phyloP scores from a whole-genome alignment of 2,888 invertebrate species.

The Tolmerus cingulatus region DNA sequence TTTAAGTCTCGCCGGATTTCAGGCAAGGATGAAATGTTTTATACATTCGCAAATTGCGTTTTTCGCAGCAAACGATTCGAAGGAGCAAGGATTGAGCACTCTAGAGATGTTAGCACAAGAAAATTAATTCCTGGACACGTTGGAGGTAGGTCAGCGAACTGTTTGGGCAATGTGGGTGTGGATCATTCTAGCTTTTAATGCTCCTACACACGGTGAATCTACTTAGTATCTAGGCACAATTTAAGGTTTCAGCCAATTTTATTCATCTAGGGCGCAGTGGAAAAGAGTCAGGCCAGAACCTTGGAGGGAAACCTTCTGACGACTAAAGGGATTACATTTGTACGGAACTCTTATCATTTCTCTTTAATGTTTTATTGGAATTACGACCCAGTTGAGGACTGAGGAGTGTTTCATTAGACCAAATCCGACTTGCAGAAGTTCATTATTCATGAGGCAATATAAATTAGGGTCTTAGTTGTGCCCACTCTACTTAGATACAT shows the following conservation, averaged over 20 bases:
- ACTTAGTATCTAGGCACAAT: not conserved
- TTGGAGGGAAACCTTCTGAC: not conserved
- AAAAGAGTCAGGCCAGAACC: not conserved
- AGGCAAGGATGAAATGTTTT: not conserved
- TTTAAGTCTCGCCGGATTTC: conserved; percentile 33
- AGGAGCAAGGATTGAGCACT: not conserved
- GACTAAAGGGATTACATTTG: not conserved
- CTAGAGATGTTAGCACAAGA: not conserved
- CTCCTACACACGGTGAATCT: not conserved
- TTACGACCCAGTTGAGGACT: not conserved
- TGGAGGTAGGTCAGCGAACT: not conserved
- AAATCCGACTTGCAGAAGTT: not conserved
- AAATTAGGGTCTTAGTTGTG: not conserved
- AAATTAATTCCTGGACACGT: not conserved
- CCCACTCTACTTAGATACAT: not conserved
- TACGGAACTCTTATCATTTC: not conserved
- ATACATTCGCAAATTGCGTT: not conserved
- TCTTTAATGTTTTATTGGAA: not conserved
- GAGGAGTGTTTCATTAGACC: not conserved
- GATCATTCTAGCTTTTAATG: not conserved
- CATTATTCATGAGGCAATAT: not conserved
- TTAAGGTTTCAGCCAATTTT: not conserved
- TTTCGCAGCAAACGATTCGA: not conserved
- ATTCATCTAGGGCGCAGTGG: not conserved
- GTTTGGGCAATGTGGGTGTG: not conserved